Evolutionary conservation across 2,888 invertebrate genomes (phyloP), one percentile per base, ranked within the genome.

Genomic region (Ophion ventricosus): DNA sequence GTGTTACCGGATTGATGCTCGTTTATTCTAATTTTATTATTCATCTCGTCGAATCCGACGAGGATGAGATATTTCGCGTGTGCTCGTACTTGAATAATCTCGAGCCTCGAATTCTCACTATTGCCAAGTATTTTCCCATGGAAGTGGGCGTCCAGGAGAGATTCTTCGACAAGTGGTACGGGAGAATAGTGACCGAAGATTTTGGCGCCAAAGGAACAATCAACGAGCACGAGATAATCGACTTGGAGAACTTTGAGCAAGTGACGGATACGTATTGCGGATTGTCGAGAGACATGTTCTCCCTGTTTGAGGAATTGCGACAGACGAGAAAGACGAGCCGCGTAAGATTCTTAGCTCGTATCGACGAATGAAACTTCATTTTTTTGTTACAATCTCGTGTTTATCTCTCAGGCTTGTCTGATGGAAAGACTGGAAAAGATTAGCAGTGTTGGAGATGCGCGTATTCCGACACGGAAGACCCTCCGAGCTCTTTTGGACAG

Each of bases 91-190:
- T 86, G 3, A 73, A 80, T 8, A 79, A 57, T n/a, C 69, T 61
- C 26, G 26, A 79, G 63, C 75, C 81, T 1, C 67, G 79, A n/a
- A 40, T 81, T 25, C 56, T 84, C 17, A 80, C 26, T 14, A 20
- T 29, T 63, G 82, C 82, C 8, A 87, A 80, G 56, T 87, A 85
- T 79, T 83, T 87, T 75, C 84, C 86, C n/a, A 61, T 87, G 61
- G 84, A 86, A 61, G 73, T 81, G 11, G 61, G 73, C 29, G 82
- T 82, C 54, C 63, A 40, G n/a, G 82, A 81, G n/a, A 80, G 87
- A 85, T 85, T 87, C 57, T 87, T 87, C 25, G 76, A 81, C 20
- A 86, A 85, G 35, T 87, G 87, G 87, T 84, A 85, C 57, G 76
- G 75, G 0, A 76, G 83, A 26, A 86, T 63, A 57, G 69, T 85